phyloP scores from a whole-genome alignment of 2,113 vertebrate genomes.

The Lanius ludovicianus region DNA sequence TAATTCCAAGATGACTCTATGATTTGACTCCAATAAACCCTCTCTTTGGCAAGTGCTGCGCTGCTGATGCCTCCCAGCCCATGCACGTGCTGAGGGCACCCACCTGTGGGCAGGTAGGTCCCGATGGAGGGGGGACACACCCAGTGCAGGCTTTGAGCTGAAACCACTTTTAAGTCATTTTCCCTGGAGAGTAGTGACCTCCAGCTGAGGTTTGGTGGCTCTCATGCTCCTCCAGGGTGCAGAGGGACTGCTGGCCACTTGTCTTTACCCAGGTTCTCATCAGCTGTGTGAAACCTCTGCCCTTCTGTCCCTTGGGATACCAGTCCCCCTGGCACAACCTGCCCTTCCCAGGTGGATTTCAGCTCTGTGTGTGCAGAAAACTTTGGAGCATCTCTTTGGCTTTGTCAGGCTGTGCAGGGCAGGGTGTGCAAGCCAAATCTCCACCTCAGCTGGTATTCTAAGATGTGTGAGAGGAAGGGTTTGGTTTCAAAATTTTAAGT shows the following conservation, averaged over 20 bases:
- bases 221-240: background rate
- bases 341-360: background rate
- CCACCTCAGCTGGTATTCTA: background rate
- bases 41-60: background rate
- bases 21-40: background rate
- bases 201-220: background rate
- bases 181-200: fast-evolving
- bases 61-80: background rate
- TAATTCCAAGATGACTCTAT: background rate
- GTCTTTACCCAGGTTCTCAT: background rate
- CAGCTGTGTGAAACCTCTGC: background rate
- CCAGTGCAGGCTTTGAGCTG: fast-evolving
- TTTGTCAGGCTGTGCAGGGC: fast-evolving
- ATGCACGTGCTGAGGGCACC: fast-evolving
- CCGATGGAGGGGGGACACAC: fast-evolving
- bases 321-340: background rate
- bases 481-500: background rate
- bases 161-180: fast-evolving
- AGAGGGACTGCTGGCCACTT: fast-evolving
- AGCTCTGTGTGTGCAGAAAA: background rate
- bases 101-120: background rate
- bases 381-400: background rate
- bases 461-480: fast-evolving
- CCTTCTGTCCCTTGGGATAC: fast-evolving
- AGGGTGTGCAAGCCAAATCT: fast-evolving